These are phyloP conservation scores for Gavialis gangeticus DNA, from an alignment of 2,113 vertebrate genomes.

Conservation along the genomic window DNA sequence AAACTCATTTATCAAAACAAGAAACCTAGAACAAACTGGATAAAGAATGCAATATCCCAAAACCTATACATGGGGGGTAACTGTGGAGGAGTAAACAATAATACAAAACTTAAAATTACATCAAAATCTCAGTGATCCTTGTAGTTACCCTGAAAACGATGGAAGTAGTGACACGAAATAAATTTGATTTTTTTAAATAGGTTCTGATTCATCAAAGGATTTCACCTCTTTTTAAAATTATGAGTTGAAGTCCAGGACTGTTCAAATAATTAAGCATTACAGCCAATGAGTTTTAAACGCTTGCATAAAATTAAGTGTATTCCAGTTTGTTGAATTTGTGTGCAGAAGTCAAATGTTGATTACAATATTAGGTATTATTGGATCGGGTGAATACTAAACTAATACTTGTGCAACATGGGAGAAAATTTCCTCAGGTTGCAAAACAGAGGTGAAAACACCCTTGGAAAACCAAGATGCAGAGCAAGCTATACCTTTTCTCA, in stretches of 20 bases:
- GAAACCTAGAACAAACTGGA: background rate
- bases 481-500: background rate
- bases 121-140: background rate
- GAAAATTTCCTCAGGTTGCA: background rate
- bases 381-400: background rate
- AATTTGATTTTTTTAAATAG: background rate
- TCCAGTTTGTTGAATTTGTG: background rate
- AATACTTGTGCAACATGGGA: background rate
- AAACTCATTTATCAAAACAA: background rate
- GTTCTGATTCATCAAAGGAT: background rate
- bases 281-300: background rate
- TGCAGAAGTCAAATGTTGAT: background rate
- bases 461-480: background rate
- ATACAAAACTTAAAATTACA: background rate
- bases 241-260: background rate
- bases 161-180: background rate
- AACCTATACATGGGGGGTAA: background rate
- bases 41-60: rapidly evolving
- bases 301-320: background rate
- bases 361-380: background rate
- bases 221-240: background rate
- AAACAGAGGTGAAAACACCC: background rate
- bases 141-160: background rate
- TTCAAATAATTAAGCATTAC: background rate
- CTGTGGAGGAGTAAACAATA: background rate